Evolutionary conservation across 1,140 invertebrate genomes (phyloP).

Genomic region (Homalodisca vitripennis): DNA sequence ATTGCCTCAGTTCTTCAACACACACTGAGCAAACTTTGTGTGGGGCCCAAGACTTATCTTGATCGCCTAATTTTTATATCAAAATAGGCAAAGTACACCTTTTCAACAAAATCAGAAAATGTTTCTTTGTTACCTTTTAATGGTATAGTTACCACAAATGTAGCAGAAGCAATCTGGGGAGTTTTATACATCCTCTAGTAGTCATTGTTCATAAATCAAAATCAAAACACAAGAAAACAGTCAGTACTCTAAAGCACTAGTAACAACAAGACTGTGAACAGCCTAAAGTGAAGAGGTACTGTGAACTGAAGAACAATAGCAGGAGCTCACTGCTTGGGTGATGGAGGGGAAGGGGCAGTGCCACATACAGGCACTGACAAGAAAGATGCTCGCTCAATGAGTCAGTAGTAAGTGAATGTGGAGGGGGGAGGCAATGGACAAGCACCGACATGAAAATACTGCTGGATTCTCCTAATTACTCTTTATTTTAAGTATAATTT

Average conservation of each 20-base stretch:
- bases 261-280: background rate
- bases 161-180: conserved; percentile 27
- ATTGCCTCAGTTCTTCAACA: conserved; percentile 1
- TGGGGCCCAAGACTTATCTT: conserved; percentile 37
- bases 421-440: conserved; percentile 21
- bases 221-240: background rate
- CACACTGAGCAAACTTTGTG: conserved; percentile 35
- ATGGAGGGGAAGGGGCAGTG: background rate
- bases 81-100: conserved; percentile 36
- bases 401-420: conserved; percentile 13
- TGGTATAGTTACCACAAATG: conserved; percentile 30
- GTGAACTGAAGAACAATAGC: background rate
- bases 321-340: background rate
- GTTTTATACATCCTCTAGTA: conserved; percentile 27
- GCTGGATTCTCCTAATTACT: conserved; percentile 7
- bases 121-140: conserved; percentile 32
- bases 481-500: conserved; percentile 22
- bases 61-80: conserved; percentile 39
- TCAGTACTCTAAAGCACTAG: background rate
- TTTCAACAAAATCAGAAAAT: conserved; percentile 31
- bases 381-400: background rate
- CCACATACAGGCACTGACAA: background rate
- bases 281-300: background rate
- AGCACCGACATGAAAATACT: conserved; percentile 27
- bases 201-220: conserved; percentile 1